Evolutionary conservation across 1,140 invertebrate species (phyloP), one percentile per base, ranked within the genome.

Genomic region (Zophobas morio): DNA sequence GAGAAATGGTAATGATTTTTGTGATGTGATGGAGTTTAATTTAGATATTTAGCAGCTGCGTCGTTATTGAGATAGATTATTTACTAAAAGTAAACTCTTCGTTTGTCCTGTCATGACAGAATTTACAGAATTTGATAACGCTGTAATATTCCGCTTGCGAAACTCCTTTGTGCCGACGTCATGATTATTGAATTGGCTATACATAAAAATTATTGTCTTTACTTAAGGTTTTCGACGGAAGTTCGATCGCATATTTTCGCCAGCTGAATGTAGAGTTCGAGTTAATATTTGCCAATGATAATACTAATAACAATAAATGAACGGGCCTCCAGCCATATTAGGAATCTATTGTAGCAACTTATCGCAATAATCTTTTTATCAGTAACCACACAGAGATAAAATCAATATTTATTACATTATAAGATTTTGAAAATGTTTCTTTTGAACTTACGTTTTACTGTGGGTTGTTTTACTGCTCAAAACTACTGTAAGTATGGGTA

Each of bases 361-460:
- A 42, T 66, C 39, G 39, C 60, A 42, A 66, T 66, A 66, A 66
- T 66, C 37, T 46, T 47, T 6, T 66, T 66, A 66, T 66, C 60
- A 66, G n/a, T 66, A 66, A 66, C 42, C 60, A 66, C 20, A 66
- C 60, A 66, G 39, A 66, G 39, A 66, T 66, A 66, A 42, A 42
- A 66, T 66, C 60, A 66, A 66, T 66, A 66, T 66, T 66, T 66
- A 33, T 40, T 32, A 40, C n/a, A 2, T 42, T 39, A 42, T 20
- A 66, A 66, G 8, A 20, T 20, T 20, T 20, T 20, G 20, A 20
- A 20, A 20, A 20, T 20, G 20, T 20, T 20, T 20, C 20, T 20
- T 20, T 20, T 20, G 20, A 20, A 20, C 20, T 20, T 20, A 20
- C 20, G 20, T 20, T 20, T 20, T 20, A 20, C 20, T 20, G 20